Evolutionary conservation across 2,888 invertebrate genomes (phyloP).

Genomic region (Syrphus vitripennis): DNA sequence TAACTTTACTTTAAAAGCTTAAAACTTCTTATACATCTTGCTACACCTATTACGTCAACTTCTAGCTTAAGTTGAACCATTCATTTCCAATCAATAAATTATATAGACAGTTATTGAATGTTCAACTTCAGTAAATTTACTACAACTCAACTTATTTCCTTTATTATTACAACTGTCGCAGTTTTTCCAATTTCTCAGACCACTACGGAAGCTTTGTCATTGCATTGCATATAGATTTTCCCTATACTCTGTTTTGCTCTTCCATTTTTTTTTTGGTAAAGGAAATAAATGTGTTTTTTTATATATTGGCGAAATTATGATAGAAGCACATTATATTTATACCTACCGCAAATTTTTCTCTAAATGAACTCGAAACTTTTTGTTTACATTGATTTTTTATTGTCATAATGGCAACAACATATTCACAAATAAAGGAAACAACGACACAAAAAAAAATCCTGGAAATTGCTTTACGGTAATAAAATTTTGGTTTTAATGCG

Average conservation of each 20-base stretch:
- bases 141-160: not conserved
- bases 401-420: not conserved
- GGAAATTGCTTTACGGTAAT: conserved; percentile 27
- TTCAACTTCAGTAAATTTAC: not conserved
- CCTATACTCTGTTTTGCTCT: not conserved
- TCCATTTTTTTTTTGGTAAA: not conserved
- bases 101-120: not conserved
- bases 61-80: not conserved
- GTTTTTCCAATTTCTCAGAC: not conserved
- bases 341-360: not conserved
- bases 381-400: not conserved
- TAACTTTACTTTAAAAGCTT: no score
- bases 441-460: not conserved
- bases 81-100: not conserved
- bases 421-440: not conserved
- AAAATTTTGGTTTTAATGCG: conserved; percentile 21
- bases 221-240: not conserved
- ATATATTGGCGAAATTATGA: not conserved
- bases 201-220: not conserved
- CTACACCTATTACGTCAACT: no score
- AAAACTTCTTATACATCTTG: no score
- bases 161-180: not conserved
- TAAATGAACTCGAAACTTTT: not conserved
- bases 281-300: not conserved
- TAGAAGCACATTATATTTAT: not conserved